phyloP scores from a whole-genome alignment of 2,113 vertebrate species.

The Galeopterus variegatus region DNA sequence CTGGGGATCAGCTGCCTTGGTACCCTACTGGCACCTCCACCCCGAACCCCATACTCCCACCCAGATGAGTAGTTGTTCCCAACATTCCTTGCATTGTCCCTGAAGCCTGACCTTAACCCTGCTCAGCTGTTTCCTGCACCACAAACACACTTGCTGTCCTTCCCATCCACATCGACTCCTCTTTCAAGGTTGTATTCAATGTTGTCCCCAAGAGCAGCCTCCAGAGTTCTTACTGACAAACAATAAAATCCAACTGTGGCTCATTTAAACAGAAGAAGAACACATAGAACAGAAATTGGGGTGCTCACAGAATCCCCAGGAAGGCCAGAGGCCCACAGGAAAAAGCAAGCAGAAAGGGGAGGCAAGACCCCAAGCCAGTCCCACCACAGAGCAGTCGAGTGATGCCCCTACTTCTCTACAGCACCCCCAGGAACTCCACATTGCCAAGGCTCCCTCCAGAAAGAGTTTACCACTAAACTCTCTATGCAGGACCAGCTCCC shows the following conservation, averaged over 20 bases:
- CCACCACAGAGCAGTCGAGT: neutral
- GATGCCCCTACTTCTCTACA: accelerated
- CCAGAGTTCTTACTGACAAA: neutral
- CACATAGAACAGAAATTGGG: neutral
- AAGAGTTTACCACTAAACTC: neutral
- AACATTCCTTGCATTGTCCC: too few species aligned
- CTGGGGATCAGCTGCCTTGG: neutral
- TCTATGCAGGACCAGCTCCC: too few species aligned
- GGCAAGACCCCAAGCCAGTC: neutral
- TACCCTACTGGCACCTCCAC: too few species aligned
- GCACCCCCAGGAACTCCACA: neutral
- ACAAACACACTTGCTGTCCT: neutral
- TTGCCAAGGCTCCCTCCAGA: neutral
- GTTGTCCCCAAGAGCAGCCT: neutral
- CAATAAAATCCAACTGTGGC: neutral
- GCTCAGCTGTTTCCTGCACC: neutral
- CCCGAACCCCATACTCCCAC: neutral
- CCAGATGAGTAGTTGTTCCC: neutral
- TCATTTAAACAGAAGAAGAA: neutral
- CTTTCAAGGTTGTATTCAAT: neutral
- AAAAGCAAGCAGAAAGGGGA: neutral
- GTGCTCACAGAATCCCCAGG: neutral
- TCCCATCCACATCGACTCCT: neutral
- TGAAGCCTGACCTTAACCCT: neutral
- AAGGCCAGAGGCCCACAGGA: neutral